These are phyloP conservation scores for Mamestra configurata DNA, from an alignment of 1,140 invertebrate species.

Conservation along the genomic window DNA sequence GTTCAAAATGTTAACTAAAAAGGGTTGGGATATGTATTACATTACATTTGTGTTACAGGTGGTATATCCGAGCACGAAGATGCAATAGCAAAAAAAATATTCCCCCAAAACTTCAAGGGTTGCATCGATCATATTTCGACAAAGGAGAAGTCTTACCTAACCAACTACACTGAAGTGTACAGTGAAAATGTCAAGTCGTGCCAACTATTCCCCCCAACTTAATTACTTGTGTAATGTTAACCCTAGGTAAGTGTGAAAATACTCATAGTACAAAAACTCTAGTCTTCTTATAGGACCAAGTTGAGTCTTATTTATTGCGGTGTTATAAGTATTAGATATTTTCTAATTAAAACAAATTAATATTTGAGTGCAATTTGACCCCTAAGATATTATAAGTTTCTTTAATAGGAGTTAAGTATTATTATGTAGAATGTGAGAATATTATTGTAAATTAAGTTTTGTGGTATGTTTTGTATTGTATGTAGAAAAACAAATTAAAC, in stretches of 20 bases:
- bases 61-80: constrained; percentile 70
- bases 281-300: constrained; percentile 71
- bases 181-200: constrained; percentile 86
- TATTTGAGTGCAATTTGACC: constrained; percentile 3
- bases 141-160: constrained; percentile 68
- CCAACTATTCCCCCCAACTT: constrained; percentile 78
- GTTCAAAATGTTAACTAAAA: too few species aligned
- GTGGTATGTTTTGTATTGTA: constrained; percentile 54
- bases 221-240: constrained; percentile 35
- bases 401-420: constrained; percentile 4
- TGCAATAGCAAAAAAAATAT: constrained; percentile 70
- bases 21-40: too few species aligned
- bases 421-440: not conserved
- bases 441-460: constrained; percentile 27
- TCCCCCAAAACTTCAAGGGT: constrained; percentile 84
- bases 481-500: constrained; percentile 80
- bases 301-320: constrained; percentile 45
- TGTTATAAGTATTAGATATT: constrained; percentile 7
- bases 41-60: constrained; percentile 63
- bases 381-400: not conserved
- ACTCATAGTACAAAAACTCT: constrained; percentile 85
- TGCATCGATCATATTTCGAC: constrained; percentile 84
- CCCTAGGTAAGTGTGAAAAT: constrained; percentile 57
- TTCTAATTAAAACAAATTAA: not conserved
- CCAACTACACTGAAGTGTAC: constrained; percentile 80